Percentiles rank a stretch among this genome's conserved stretches.
These are phyloP conservation scores for Patella depressa DNA, from an alignment of 2,888 invertebrate species.

Conservation along the genomic window DNA sequence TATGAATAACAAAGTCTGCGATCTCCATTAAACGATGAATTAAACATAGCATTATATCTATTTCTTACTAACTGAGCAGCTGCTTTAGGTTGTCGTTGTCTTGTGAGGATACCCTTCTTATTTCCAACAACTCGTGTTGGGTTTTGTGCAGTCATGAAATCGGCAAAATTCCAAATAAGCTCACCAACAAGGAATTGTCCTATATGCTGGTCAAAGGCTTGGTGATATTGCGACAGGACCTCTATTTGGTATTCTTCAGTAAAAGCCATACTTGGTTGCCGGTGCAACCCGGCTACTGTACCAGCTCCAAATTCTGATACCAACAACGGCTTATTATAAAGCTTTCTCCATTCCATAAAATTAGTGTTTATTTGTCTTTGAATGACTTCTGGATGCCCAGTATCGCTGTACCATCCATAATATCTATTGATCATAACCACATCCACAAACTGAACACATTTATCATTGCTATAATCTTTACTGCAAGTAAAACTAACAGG, in stretches of 20 bases:
- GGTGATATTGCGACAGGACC: constrained; percentile 86
- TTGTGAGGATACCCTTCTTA: constrained; percentile 82
- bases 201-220: constrained; percentile 88
- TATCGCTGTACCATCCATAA: constrained; percentile 91
- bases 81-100: constrained; percentile 90
- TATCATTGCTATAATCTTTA: constrained; percentile 47
- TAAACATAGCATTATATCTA: constrained; percentile 76
- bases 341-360: constrained; percentile 83
- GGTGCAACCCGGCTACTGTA: constrained; percentile 88
- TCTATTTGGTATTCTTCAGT: constrained; percentile 94
- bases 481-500: constrained; percentile 80
- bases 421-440: constrained; percentile 84
- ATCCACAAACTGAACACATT: constrained; percentile 34
- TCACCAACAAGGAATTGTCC: constrained; percentile 85
- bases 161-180: constrained; percentile 98
- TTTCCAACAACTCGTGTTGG: constrained; percentile 72
- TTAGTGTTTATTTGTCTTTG: constrained; percentile 79
- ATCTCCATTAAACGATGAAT: neutral
- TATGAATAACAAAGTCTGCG: too few relatives aligned
- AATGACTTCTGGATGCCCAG: constrained; percentile 84
- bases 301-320: constrained; percentile 97
- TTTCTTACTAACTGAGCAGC: constrained; percentile 86
- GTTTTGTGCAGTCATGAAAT: constrained; percentile 90
- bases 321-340: constrained; percentile 88
- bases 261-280: constrained; percentile 81